Base-by-base conservation (phyloP, 2,888 invertebrate species). In the Meandrusa payeni region DNA sequence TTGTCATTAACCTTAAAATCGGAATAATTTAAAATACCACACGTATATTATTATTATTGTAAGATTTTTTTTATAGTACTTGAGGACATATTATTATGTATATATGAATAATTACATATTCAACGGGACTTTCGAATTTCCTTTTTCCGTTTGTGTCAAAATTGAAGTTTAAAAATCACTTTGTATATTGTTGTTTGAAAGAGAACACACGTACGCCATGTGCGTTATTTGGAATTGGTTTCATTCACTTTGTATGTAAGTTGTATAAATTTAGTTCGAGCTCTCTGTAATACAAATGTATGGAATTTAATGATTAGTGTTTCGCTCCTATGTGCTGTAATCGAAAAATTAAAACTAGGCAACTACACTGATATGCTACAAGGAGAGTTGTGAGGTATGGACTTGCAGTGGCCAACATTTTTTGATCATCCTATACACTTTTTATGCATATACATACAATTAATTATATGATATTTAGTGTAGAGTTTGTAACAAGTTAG, bases 381-480 rank as follows among this genome's bases (percentile, higher is more conserved):
- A n/a, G n/a, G n/a, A n/a, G n/a, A n/a, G n/a, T n/a, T n/a, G n/a
- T n/a, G n/a, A 41, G 38, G 36, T 38, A 50, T 55, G 54, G 51
- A 56, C 52, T 54, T 52, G 44, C 69, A 72, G 76, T 69, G 78
- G 85, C 86, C 83, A 85, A 83, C 59, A n/a, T 76, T 85, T 79
- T 63, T 82, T 73, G 65, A 78, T 73, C 75, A 75, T 69, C 67
- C 59, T 83, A 78, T 85, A 83, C 81, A 66, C 80, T n/a, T 82
- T 82, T 76, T 82, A 82, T 78, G 79, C 76, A 72, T 85, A 80
- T 85, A 83, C 76, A 69, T 58, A 66, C 64, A 59, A 52, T 55
- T 75, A 64, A 69, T 65, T 63, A 64, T 68, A 77, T 69, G 68
- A 64, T 82, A 72, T 74, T 75, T 83, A 81, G 78, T 47, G 60